Base-by-base conservation (phyloP, 2,113 vertebrate genomes). In the Hemiscyllium ocellatum region DNA sequence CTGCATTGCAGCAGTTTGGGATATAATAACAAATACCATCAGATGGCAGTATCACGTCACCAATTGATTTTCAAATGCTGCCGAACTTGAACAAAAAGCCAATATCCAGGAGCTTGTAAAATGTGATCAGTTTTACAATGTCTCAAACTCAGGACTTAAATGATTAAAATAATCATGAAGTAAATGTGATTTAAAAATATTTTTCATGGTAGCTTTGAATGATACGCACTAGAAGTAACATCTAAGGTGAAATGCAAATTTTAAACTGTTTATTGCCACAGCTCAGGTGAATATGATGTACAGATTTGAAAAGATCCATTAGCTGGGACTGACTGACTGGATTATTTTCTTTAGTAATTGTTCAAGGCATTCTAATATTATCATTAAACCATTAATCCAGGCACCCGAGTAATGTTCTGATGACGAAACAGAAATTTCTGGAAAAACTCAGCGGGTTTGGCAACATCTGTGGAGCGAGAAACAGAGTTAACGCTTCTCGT, bases 91-190 rank as follows among this genome's bases (percentile, higher is more conserved):
- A 66, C 15, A 4, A 66, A 19, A 65, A 91, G 20, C 33, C 29
- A 13, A 29, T 65, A 65, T 52, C 1, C 50, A 61, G 17, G 33
- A 91, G 56, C 29, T n/a, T 66, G n/a, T 37, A 93, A 37, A 37
- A 24, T 20, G 37, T 33, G 6, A 66, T 93, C 61, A 66, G 19
- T 37, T 66, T 37, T 65, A 19, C 10, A 61, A 65, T 68, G 13
- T n/a, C 66, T 66, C 56, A 66, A 66, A 66, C 61, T 93, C 89
- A 93, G 89, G 61, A 66, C 66, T 93, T 93, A 66, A 10, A 93
- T 66, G 56, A 93, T 93, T 93, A 20, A 93, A 93, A 93, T 93
- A 93, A 93, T 93, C 66, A 66, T 65, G 66, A 66, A n/a, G 22
- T 37, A 93, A 42, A 37, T 93, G 29, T 66, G 89, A 68, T 66